phyloP scores from a whole-genome alignment of 2,888 invertebrate genomes.

The Osmoderma eremita region DNA sequence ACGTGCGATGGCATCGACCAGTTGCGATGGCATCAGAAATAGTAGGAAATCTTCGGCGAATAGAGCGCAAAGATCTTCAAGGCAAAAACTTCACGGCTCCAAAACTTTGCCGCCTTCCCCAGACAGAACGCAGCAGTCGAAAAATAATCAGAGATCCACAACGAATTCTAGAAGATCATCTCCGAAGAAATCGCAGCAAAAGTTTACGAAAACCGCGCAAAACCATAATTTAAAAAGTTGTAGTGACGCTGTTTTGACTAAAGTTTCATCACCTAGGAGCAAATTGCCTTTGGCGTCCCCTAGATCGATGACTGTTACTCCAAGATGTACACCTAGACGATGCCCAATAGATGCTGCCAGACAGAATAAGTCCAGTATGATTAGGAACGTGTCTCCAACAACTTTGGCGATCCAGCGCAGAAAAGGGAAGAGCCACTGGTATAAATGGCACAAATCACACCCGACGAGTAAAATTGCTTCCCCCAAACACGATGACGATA shows the following conservation, averaged over 20 bases:
- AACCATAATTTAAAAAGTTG: constrained; percentile 3
- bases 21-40: no score
- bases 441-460: neutral
- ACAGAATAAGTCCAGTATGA: neutral
- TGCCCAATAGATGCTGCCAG: no score
- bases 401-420: no score
- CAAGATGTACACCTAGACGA: neutral
- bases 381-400: no score
- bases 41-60: no score
- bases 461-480: neutral
- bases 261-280: neutral
- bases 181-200: neutral
- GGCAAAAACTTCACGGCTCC: no score
- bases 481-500: neutral
- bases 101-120: no score
- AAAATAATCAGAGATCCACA: no score
- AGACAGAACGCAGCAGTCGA: no score
- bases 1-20: no score
- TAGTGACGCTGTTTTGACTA: constrained; percentile 9
- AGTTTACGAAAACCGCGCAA: no score
- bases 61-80: no score
- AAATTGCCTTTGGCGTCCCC: neutral
- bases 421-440: neutral
- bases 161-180: neutral
- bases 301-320: neutral